phyloP scores from a whole-genome alignment of 2,113 vertebrate species.

The Opisthocomus hoazin region DNA sequence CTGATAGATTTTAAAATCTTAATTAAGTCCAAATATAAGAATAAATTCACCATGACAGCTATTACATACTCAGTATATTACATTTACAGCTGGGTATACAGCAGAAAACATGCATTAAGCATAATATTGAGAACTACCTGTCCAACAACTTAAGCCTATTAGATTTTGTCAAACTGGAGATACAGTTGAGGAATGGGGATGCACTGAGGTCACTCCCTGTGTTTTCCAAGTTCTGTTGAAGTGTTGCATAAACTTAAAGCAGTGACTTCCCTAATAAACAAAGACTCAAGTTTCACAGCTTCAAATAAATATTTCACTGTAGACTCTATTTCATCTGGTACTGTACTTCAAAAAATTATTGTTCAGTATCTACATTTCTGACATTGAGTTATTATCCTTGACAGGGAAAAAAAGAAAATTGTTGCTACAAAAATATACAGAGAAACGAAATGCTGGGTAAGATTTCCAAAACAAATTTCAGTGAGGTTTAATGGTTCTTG shows the following conservation, averaged over 20 bases:
- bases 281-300: background rate
- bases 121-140: background rate
- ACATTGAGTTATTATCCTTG: background rate
- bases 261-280: background rate
- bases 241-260: background rate
- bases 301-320: constrained; percentile 12
- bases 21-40: background rate
- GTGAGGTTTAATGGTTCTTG: background rate
- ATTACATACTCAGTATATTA: background rate
- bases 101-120: background rate
- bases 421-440: background rate
- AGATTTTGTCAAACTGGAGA: background rate
- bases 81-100: background rate
- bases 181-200: background rate
- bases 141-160: background rate
- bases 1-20: background rate
- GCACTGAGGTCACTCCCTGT: background rate
- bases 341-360: background rate
- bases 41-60: background rate
- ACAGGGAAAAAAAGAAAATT: background rate
- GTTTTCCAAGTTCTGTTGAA: background rate
- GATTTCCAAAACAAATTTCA: background rate
- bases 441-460: background rate
- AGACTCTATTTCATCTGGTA: constrained; percentile 7
- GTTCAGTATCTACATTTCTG: background rate